phyloP scores from a whole-genome alignment of 2,888 invertebrate species.

The Venusia cambrica region DNA sequence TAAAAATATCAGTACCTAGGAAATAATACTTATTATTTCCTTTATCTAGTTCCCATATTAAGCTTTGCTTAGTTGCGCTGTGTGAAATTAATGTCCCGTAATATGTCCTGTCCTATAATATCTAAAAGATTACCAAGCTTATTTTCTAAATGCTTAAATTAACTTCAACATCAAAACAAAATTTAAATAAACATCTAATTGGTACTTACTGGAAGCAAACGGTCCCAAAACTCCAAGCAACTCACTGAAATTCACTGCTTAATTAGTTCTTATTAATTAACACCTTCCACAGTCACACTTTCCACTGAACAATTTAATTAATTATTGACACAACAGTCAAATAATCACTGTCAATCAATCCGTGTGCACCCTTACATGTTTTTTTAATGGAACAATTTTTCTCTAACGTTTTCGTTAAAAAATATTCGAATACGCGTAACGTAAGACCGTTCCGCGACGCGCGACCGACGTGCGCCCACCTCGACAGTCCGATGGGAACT shows the following conservation, averaged over 20 bases:
- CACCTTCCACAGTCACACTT: conserved; percentile 28
- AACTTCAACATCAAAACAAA: no score
- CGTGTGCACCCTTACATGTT: conserved; percentile 2
- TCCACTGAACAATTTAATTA: conserved; percentile 24
- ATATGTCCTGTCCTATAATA: no score
- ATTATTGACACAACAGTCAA: conserved; percentile 11
- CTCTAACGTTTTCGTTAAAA: conserved; percentile 6
- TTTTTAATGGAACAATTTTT: not conserved
- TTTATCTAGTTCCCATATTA: no score
- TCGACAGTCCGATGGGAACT: conserved; percentile 65
- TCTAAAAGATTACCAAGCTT: no score
- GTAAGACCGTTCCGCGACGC: conserved; percentile 12
- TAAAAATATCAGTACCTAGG: no score
- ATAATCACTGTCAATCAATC: conserved; percentile 18
- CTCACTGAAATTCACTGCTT: conserved; percentile 10
- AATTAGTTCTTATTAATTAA: conserved; percentile 17
- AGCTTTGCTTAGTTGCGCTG: no score
- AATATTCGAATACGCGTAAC: conserved; percentile 17
- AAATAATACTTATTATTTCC: no score
- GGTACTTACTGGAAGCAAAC: conserved; percentile 5
- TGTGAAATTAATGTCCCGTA: no score
- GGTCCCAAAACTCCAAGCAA: conserved; percentile 10
- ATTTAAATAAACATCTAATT: not conserved
- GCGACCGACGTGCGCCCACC: conserved; percentile 36
- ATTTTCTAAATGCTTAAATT: no score